Base-by-base conservation (phyloP, 2,888 invertebrate genomes). In the Willowsia nigromaculata region DNA sequence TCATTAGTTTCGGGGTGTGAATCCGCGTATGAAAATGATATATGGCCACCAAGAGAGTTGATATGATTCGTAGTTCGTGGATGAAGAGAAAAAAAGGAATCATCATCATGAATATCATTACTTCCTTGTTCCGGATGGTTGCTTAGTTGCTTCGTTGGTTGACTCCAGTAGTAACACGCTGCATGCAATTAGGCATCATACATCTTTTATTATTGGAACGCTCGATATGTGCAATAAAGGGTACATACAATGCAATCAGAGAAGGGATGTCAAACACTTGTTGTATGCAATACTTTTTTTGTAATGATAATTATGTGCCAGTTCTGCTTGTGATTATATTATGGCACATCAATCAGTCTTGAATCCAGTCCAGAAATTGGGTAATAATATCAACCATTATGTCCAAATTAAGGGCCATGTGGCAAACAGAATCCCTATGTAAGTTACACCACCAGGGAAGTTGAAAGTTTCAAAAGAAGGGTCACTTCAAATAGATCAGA, bases 1-100 rank as follows among this genome's bases (percentile, higher is more conserved):
- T 85, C 47, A 85, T 85, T 85, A 74, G 74, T 85, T 74, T 76
- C 85, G 59, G 85, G 84, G 85, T 84, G 71, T 85, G 85, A 74
- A 76, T 76, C 22, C 59, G 22, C 1, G 22, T 18, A 84, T 59
- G 27, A 50, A 53, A 47, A 50, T 59, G 76, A 74, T 85, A 53
- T 76, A 85, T 76, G 1, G 33, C 76, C 30, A 27, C 56, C 74
- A 33, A 53, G 85, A 59, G 85, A 85, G 56, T 47, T 33, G 3
- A 37, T 25, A 59, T 37, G 76, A 27, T 0, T 37, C 18, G 71
- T 71, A 71, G 71, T n/a, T 25, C 15, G 71, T 25, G 15, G 22
- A n/a, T 37, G 7, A 68, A 68, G 18, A 37, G 27, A 43, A 43
- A 33, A 68, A 37, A 68, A 33, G 62, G n/a, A 59, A n/a, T 76